phyloP scores from a whole-genome alignment of 2,888 invertebrate genomes.

The Perizoma flavofasciatum region DNA sequence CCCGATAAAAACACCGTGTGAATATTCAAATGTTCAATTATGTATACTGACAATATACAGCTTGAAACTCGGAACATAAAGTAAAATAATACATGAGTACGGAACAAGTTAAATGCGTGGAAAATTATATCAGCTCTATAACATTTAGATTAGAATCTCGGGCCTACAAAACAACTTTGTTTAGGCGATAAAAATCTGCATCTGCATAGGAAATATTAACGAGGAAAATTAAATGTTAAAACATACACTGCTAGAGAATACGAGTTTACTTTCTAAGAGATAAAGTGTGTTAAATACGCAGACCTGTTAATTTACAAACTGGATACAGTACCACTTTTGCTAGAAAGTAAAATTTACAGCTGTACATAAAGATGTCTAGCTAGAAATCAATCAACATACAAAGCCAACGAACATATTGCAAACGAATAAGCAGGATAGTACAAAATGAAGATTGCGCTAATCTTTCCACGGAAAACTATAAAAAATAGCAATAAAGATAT shows the following conservation, averaged over 20 bases:
- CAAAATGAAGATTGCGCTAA: not conserved
- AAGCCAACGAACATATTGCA: not conserved
- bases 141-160: constrained; percentile 36
- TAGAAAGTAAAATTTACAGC: constrained; percentile 32
- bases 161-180: constrained; percentile 29
- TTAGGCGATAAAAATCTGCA: constrained; percentile 18
- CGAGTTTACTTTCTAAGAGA: constrained; percentile 40
- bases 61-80: constrained; percentile 2
- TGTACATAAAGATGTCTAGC: constrained; percentile 10
- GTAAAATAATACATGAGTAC: constrained; percentile 44
- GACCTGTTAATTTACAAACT: constrained; percentile 36
- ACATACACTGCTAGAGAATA: constrained; percentile 6
- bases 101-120: constrained; percentile 42
- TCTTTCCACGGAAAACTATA: too few relatives aligned
- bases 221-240: constrained; percentile 3
- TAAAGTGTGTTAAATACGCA: constrained; percentile 43
- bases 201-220: constrained; percentile 27
- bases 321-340: constrained; percentile 34
- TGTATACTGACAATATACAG: constrained; percentile 24
- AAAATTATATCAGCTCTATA: constrained; percentile 43
- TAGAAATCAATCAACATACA: not conserved
- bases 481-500: too few relatives aligned
- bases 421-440: not conserved
- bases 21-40: constrained; percentile 33
- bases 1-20: constrained; percentile 34